phyloP scores from a whole-genome alignment of 2,113 vertebrate species.

The Cyprinodon tularosa region DNA sequence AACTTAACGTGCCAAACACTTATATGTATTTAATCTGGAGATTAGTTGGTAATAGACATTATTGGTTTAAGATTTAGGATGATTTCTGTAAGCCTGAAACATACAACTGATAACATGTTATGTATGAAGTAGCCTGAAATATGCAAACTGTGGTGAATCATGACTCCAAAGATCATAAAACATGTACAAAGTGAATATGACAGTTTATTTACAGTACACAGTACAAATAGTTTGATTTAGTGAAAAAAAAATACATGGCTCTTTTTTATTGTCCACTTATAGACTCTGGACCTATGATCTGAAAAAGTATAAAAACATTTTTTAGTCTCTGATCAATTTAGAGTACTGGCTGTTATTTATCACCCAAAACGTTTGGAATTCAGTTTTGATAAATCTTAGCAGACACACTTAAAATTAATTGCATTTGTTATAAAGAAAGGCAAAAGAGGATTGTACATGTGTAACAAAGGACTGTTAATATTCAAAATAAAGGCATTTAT shows the following conservation, averaged over 20 bases:
- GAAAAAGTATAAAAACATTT: slow-evolving; percentile 21
- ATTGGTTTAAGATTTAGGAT: slow-evolving; percentile 47
- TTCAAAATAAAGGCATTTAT: slow-evolving; percentile 79
- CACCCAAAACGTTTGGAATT: slow-evolving; percentile 35
- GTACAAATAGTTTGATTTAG: slow-evolving; percentile 37
- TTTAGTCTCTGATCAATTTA: slow-evolving; percentile 46
- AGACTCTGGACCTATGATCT: slow-evolving; percentile 28
- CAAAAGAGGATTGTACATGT: slow-evolving; percentile 75
- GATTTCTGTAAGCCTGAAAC: slow-evolving; percentile 23
- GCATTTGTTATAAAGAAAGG: slow-evolving; percentile 55
- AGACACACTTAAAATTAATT: slow-evolving; percentile 32
- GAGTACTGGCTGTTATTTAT: slow-evolving; percentile 17
- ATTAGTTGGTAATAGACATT: slow-evolving; percentile 47
- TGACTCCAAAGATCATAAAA: slow-evolving; percentile 65
- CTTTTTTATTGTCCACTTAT: slow-evolving; percentile 26
- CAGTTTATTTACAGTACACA: slow-evolving; percentile 11
- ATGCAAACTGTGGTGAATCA: slow-evolving; percentile 61
- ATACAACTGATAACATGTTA: slow-evolving; percentile 36
- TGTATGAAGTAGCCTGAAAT: slow-evolving; percentile 58
- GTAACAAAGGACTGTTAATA: slow-evolving; percentile 82
- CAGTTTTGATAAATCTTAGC: slow-evolving; percentile 37
- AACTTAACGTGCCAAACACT: slow-evolving; percentile 67
- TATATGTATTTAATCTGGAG: slow-evolving; percentile 58
- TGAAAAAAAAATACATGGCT: slow-evolving; percentile 29
- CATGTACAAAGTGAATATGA: slow-evolving; percentile 48